These are phyloP conservation scores for Philaenus spumarius DNA, from an alignment of 1,140 invertebrate species.

Conservation along the genomic window DNA sequence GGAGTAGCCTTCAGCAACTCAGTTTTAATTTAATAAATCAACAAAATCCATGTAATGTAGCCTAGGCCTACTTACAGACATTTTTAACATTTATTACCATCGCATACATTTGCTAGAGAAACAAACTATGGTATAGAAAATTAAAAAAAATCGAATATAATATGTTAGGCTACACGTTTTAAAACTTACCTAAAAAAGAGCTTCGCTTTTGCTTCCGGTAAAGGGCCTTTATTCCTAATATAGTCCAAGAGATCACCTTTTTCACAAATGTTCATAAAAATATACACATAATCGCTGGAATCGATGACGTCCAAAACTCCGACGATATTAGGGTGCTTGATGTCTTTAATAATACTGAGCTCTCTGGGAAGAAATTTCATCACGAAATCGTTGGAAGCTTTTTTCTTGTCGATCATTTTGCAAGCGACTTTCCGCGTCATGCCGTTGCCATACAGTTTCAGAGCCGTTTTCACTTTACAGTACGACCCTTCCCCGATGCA, in stretches of 20 bases:
- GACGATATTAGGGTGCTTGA: slow-evolving; percentile 51
- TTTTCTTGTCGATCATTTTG: slow-evolving; percentile 53
- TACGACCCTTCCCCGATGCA: slow-evolving; percentile 52
- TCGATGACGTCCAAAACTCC: slow-evolving; percentile 45
- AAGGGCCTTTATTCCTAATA: slow-evolving; percentile 40
- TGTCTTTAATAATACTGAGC: slow-evolving; percentile 43
- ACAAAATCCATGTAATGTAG: too few relatives aligned
- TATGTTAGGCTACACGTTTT: too few relatives aligned
- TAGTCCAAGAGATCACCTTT: slow-evolving; percentile 48
- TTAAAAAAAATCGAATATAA: too few relatives aligned
- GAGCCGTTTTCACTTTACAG: slow-evolving; percentile 39
- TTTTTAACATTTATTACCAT: too few relatives aligned
- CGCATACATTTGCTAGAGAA: too few relatives aligned
- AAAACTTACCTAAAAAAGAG: slow-evolving; percentile 36
- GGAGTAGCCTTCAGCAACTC: too few relatives aligned
- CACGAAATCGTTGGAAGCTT: slow-evolving; percentile 52
- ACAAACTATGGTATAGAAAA: too few relatives aligned
- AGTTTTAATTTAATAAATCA: too few relatives aligned
- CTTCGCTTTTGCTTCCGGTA: slow-evolving; percentile 37
- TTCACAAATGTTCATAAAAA: slow-evolving; percentile 56
- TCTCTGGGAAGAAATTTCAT: slow-evolving; percentile 56
- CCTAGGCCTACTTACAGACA: too few relatives aligned
- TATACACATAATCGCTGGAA: slow-evolving; percentile 44
- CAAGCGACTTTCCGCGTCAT: slow-evolving; percentile 40
- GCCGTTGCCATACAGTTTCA: slow-evolving; percentile 7